phyloP scores from a whole-genome alignment of 2,113 vertebrate species.

The Tragelaphus strepsiceros region DNA sequence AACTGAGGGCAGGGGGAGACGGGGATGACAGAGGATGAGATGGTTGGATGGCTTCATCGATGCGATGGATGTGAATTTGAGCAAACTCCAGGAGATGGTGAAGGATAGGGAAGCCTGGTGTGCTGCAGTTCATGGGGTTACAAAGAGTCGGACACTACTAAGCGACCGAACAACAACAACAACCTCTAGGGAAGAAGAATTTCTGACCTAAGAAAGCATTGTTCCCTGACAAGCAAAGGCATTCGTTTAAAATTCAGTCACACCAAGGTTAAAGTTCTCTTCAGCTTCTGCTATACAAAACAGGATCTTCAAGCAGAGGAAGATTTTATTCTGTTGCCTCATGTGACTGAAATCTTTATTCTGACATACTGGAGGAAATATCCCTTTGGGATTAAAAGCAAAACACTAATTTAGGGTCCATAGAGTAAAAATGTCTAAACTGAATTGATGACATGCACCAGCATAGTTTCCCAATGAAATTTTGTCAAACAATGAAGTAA shows the following conservation, averaged over 20 bases:
- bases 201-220: not conserved
- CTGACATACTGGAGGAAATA: not conserved
- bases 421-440: not conserved
- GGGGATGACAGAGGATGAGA: not conserved
- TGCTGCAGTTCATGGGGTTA: not conserved
- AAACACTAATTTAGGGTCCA: not conserved
- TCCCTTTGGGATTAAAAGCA: not conserved
- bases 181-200: not conserved
- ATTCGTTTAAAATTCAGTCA: not conserved
- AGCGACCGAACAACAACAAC: not conserved
- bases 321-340: not conserved
- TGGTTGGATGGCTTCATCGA: not conserved
- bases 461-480: constrained; percentile 15
- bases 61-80: rapidly evolving
- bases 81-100: not conserved
- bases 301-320: not conserved
- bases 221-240: not conserved
- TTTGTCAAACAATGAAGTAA: constrained; percentile 21
- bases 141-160: not conserved
- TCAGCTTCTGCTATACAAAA: not conserved
- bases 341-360: not conserved
- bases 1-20: not conserved
- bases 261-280: not conserved
- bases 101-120: not conserved
- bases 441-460: not conserved